These are phyloP conservation scores for Nematolebias whitei DNA, from an alignment of 2,113 vertebrate genomes.

Conservation along the genomic window DNA sequence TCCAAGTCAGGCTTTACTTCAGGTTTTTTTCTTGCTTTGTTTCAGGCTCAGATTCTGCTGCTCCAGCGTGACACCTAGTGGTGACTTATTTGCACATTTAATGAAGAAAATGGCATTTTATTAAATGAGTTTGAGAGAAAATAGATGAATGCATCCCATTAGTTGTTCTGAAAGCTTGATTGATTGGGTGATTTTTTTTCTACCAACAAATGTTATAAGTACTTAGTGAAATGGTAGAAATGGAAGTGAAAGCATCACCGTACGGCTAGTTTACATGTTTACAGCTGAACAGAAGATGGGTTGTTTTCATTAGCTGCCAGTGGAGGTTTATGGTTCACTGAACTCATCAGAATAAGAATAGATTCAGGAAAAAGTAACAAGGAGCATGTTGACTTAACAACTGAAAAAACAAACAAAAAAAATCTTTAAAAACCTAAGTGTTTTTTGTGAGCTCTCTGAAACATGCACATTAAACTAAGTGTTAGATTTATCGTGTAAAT, in stretches of 20 bases:
- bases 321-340: conserved; percentile 6
- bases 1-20: not conserved
- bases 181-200: not conserved
- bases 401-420: too few relatives aligned
- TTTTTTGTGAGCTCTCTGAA: conserved; percentile 8
- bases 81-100: not conserved
- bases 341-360: not conserved
- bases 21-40: not conserved
- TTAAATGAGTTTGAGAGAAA: not conserved
- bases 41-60: not conserved
- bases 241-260: not conserved
- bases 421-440: conserved; percentile 7
- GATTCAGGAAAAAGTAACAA: conserved; percentile 7
- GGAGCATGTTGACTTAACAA: conserved; percentile 9
- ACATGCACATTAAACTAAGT: conserved; percentile 14
- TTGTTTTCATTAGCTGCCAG: conserved; percentile 19
- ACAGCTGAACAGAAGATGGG: conserved; percentile 6
- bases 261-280: not conserved
- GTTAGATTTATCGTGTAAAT: not conserved
- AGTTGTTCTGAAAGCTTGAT: not conserved
- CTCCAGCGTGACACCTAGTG: not conserved
- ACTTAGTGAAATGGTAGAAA: not conserved
- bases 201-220: not conserved
- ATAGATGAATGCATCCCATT: not conserved
- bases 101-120: not conserved